Conservation (phyloP, 1,140 invertebrate genomes). For the Aphaenogaster rudis region DNA sequence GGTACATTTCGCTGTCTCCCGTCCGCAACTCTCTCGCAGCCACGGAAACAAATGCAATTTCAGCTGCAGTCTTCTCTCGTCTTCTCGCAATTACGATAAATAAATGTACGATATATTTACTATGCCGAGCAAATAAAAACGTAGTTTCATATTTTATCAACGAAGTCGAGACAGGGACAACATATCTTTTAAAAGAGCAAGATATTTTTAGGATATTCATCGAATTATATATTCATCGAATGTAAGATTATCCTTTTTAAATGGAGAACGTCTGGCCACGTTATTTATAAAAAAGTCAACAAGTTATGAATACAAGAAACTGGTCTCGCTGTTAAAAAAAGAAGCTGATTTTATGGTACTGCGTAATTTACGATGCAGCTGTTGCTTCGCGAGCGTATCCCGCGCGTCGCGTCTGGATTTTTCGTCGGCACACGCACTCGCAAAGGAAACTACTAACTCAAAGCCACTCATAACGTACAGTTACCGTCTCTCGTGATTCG, state of each 20-base stretch:
- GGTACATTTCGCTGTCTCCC: not conserved
- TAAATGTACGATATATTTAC: not conserved
- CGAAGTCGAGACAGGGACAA: not conserved
- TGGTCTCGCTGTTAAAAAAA: conserved; percentile 10
- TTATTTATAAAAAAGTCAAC: conserved; percentile 3
- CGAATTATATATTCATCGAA: not conserved
- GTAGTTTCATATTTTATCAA: not conserved
- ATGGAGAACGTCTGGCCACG: not conserved
- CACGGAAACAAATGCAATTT: conserved; percentile 1
- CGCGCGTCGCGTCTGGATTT: not conserved
- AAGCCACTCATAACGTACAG: not conserved
- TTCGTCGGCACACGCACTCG: not conserved
- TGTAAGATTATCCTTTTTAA: not conserved
- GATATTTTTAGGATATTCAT: not conserved
- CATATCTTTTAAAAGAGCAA: not conserved
- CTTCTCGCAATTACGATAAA: not conserved
- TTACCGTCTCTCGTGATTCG: conserved; percentile 7
- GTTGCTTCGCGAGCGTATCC: not conserved
- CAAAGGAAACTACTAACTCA: not conserved
- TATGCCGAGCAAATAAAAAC: not conserved
- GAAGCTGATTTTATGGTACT: not conserved
- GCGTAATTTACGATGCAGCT: not conserved
- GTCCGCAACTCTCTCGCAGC: not conserved
- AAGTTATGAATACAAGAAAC: not conserved
- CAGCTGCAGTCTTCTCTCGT: not conserved